Conservation (phyloP, 2,888 invertebrate genomes). For the Cenopis cana region DNA sequence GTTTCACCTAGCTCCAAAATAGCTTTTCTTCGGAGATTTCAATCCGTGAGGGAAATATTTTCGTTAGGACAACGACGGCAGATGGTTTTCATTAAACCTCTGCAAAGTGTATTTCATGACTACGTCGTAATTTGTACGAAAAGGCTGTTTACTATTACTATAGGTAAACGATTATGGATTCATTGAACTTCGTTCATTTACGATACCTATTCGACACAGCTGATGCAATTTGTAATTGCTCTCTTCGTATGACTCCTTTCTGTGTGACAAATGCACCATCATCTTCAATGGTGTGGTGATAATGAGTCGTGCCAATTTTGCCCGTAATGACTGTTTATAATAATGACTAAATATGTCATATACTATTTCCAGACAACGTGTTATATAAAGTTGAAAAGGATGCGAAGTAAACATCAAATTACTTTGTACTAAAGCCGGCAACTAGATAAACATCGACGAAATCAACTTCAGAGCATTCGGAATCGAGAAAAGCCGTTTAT, state of each 20-base stretch:
- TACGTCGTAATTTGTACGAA: background rate
- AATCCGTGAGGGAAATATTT: slow-evolving; percentile 17
- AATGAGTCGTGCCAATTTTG: background rate
- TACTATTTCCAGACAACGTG: background rate
- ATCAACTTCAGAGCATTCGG: slow-evolving; percentile 40
- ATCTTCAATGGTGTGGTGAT: background rate
- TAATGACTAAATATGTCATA: background rate
- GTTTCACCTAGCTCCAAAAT: slow-evolving; percentile 72
- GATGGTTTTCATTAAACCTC: slow-evolving; percentile 26
- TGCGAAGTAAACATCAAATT: slow-evolving; percentile 20
- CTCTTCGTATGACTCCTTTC: background rate
- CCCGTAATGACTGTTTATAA: background rate
- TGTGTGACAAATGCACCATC: background rate
- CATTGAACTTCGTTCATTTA: background rate
- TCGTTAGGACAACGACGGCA: slow-evolving; percentile 9
- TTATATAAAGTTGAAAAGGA: slow-evolving; percentile 18
- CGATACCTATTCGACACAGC: too few species aligned
- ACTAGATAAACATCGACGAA: slow-evolving; percentile 40
- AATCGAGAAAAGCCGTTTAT: slow-evolving; percentile 53
- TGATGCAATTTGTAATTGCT: too few species aligned
- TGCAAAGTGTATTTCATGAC: background rate
- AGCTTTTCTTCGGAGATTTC: slow-evolving; percentile 53
- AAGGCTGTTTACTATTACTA: background rate
- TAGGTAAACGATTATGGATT: background rate
- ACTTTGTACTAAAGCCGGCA: slow-evolving; percentile 26